Conservation (phyloP, 2,888 invertebrate species). For the Thereva nobilitata region DNA sequence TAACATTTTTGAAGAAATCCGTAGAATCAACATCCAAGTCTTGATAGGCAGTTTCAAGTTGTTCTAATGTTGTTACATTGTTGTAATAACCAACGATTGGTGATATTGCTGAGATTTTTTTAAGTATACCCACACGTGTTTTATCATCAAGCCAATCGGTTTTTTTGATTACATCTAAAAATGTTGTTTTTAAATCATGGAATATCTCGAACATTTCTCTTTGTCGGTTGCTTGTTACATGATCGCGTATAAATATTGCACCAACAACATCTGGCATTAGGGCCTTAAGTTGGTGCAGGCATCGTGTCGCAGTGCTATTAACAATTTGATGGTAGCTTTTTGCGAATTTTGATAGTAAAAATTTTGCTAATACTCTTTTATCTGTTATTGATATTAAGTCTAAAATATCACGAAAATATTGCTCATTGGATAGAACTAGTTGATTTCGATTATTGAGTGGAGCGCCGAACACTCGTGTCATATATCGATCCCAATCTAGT, state of each 20-base stretch:
- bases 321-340: conserved; percentile 7
- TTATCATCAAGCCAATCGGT: conserved; percentile 10
- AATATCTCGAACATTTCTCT: conserved; percentile 12
- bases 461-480: neutral
- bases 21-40: neutral
- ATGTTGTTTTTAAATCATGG: conserved; percentile 3
- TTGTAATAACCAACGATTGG: conserved; percentile 11
- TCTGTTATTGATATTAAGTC: conserved; percentile 1
- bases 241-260: conserved; percentile 8
- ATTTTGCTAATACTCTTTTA: conserved; percentile 20
- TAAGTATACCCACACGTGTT: neutral
- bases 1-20: conserved; percentile 8
- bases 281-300: neutral
- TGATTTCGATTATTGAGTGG: neutral
- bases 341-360: conserved; percentile 18
- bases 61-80: neutral
- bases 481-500: conserved; percentile 22
- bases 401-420: conserved; percentile 5
- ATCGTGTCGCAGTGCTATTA: neutral
- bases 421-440: conserved; percentile 6
- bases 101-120: conserved; percentile 16
- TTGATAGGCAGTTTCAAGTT: conserved; percentile 3
- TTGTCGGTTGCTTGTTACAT: neutral
- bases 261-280: conserved; percentile 17
- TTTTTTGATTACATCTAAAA: neutral